phyloP scores from a whole-genome alignment of 2,113 vertebrate genomes.

The Leptodactylus fuscus region DNA sequence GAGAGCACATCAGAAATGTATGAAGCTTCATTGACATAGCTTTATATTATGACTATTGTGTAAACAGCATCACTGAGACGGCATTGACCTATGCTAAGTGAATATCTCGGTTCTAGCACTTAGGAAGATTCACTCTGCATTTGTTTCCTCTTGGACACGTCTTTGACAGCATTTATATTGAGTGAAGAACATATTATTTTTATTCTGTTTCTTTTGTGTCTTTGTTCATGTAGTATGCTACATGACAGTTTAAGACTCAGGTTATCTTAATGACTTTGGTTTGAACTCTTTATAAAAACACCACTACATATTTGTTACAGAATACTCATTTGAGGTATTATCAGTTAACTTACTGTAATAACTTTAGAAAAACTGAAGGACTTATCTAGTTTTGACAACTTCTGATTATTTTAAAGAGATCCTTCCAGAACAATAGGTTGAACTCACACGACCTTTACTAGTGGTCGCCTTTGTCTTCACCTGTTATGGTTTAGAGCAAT shows the following conservation, averaged over 20 bases:
- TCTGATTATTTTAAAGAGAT: no score
- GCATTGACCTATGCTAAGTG: slow-evolving; percentile 57
- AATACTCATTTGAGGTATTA: slow-evolving; percentile 12
- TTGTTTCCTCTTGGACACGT: not conserved
- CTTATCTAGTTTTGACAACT: no score
- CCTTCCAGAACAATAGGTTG: no score
- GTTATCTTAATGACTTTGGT: not conserved
- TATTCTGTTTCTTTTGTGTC: not conserved
- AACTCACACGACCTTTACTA: no score
- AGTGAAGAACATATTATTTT: not conserved
- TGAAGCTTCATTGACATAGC: slow-evolving; percentile 50
- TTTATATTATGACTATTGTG: slow-evolving; percentile 28
- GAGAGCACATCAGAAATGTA: slow-evolving; percentile 57
- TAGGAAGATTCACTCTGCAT: slow-evolving; percentile 23
- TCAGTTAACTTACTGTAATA: slow-evolving; percentile 4
- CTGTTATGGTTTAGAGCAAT: no score
- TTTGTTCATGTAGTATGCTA: not conserved
- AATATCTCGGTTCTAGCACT: slow-evolving; percentile 13
- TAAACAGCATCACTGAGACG: slow-evolving; percentile 53
- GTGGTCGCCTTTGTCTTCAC: no score
- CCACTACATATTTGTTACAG: not conserved
- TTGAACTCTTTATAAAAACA: slow-evolving; percentile 25
- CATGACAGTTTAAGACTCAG: slow-evolving; percentile 17
- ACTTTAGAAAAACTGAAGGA: no score
- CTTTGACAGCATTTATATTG: slow-evolving; percentile 15